A percentile compares a stretch with the other conserved stretches of the same genome.
Conservation (phyloP, 2,113 vertebrate species). For the Alethe castanea region DNA sequence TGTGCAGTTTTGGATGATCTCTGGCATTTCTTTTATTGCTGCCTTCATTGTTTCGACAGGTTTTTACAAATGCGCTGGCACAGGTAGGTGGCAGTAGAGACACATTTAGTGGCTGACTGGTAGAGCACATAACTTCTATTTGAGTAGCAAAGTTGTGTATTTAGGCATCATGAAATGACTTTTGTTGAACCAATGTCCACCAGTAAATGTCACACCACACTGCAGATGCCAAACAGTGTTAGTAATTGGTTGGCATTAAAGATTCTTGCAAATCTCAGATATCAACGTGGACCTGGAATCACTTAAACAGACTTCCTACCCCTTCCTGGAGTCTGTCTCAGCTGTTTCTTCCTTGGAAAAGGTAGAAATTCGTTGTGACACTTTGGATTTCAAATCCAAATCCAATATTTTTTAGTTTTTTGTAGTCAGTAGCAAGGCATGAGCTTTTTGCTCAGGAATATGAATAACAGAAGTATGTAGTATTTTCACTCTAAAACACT, state of each 20-base stretch:
- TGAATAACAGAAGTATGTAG: neutral
- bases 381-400: neutral
- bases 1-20: neutral
- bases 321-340: neutral
- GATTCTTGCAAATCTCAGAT: neutral
- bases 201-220: neutral
- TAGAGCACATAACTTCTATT: neutral
- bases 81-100: slow-evolving; percentile 45
- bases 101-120: neutral
- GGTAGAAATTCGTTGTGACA: neutral
- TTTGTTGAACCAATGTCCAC: neutral
- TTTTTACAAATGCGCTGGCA: neutral
- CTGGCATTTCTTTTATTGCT: neutral
- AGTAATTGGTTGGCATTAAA: neutral
- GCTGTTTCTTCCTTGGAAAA: neutral
- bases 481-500: neutral
- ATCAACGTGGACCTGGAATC: neutral
- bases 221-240: neutral
- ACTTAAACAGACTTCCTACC: neutral
- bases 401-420: neutral
- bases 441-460: neutral
- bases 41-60: neutral
- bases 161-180: neutral
- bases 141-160: neutral
- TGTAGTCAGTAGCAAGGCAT: neutral